Percentiles rank a stretch among this genome's conserved stretches.
Evolutionary conservation across 2,797 vertebrate species (phyloP).

Genomic region (Peromyscus nudipes): DNA sequence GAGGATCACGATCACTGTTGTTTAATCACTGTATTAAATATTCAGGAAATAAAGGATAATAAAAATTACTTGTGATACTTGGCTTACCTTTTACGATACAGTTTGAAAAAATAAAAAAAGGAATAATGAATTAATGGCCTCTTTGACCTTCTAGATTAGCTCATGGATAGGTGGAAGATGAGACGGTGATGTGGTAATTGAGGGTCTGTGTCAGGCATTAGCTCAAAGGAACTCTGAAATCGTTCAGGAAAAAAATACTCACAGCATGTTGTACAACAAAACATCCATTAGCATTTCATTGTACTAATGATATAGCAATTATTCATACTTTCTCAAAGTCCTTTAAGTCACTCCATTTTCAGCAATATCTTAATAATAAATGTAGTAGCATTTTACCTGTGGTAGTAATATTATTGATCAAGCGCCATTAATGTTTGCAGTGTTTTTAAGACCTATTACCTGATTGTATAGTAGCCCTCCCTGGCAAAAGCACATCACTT

Average conservation of each 20-base stretch:
- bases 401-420: slow-evolving; percentile 90
- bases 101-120: slow-evolving; percentile 25
- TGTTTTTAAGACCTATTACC: slow-evolving; percentile 89
- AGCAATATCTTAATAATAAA: slow-evolving; percentile 89
- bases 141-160: slow-evolving; percentile 19
- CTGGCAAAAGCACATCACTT: slow-evolving; percentile 87
- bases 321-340: slow-evolving; percentile 80
- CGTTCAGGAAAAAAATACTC: slow-evolving; percentile 55
- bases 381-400: slow-evolving; percentile 88
- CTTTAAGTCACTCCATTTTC: slow-evolving; percentile 84
- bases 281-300: slow-evolving; percentile 86
- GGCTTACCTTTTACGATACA: slow-evolving; percentile 11
- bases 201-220: slow-evolving; percentile 31
- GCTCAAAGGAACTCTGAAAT: slow-evolving; percentile 64
- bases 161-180: background rate
- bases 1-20: background rate
- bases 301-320: slow-evolving; percentile 81
- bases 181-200: slow-evolving; percentile 33
- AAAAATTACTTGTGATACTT: background rate
- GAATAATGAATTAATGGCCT: background rate
- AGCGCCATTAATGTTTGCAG: slow-evolving; percentile 87
- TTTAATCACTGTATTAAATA: slow-evolving; percentile 44
- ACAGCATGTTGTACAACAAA: slow-evolving; percentile 75
- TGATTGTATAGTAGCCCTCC: slow-evolving; percentile 83
- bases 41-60: slow-evolving; percentile 35